A percentile compares a stretch with the other conserved stretches of the same genome.
Conservation (phyloP, 2,797 vertebrate species). For the Euthynnus affinis region DNA sequence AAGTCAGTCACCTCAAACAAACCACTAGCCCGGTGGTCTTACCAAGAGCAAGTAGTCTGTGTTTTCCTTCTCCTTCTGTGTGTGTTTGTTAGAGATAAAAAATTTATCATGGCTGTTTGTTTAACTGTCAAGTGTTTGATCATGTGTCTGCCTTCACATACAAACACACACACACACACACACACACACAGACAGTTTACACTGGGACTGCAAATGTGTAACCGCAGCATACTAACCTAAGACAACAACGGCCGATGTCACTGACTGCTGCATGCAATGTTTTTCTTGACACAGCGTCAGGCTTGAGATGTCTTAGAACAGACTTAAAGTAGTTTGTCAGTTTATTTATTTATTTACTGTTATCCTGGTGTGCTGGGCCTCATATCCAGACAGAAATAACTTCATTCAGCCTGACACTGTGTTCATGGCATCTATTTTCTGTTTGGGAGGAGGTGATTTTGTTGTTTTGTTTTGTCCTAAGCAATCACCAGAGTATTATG, state of each 20-base stretch:
- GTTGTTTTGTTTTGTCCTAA: too few species aligned
- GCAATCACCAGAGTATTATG: too few species aligned
- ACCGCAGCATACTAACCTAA: neutral
- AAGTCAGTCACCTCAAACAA: conserved; percentile 45
- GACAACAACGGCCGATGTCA: conserved; percentile 20
- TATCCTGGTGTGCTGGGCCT: too few species aligned
- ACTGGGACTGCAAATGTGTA: conserved; percentile 1
- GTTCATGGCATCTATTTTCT: too few species aligned
- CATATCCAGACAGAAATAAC: too few species aligned
- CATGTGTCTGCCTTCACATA: neutral
- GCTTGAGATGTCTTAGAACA: neutral
- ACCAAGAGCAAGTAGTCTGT: conserved; percentile 20
- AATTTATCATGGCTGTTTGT: conserved; percentile 59
- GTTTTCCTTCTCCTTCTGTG: conserved; percentile 18
- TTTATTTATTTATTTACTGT: too few species aligned
- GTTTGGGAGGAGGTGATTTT: too few species aligned
- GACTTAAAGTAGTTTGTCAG: too few species aligned
- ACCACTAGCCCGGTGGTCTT: conserved; percentile 49
- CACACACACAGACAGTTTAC: conserved; percentile 6
- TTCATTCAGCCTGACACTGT: too few species aligned
- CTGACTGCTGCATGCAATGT: conserved; percentile 6
- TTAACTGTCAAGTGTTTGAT: conserved; percentile 51
- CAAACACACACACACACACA: too few species aligned
- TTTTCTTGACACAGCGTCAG: conserved; percentile 4
- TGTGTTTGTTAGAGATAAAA: conserved; percentile 37